Base-by-base conservation (phyloP, 2,113 vertebrate genomes). In the Chaetodon auriga region DNA sequence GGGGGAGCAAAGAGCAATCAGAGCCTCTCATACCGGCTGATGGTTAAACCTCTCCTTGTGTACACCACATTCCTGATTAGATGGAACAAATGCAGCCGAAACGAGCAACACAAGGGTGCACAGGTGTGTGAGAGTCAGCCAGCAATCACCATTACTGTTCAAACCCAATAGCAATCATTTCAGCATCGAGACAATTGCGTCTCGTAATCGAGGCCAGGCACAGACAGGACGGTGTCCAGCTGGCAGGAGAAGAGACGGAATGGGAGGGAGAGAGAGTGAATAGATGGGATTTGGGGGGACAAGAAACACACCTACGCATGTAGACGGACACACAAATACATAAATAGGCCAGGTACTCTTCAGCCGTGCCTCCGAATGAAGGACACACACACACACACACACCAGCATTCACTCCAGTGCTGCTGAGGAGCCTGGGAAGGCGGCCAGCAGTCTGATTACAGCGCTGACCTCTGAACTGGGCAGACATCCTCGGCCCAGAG, bases 371-470 rank as follows among this genome's bases (percentile, higher is more conserved):
- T 72, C 41, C 2, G 75, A 46, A 89, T 82, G 21, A 81, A 65
- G 81, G 55, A 73, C 48, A 62, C 46, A 58, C 58, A 49, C 25
- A 68, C 64, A 69, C 57, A 80, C 87, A 75, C 77, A 78, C 64
- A 71, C 19, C 3, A 75, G 48, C 23, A 30, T 89, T 75, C 68
- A 81, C 65, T 79, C 48, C 68, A 48, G 66, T 80, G 65, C 77
- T 68, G 83, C 81, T 35, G 63, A 90, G 89, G 82, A 89, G 84
- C 83, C 93, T 94, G 92, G 91, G 94, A 94, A 95, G 93, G 87
- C 91, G 85, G 91, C 91, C 93, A 92, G 90, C 84, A 89, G 93
- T 92, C 90, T 95, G 93, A 95, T 94, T 95, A 89, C 91, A 84
- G 68, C 91, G 71, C 25, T 91, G 94, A 95, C 94, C 94, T 91